A percentile compares a stretch with the other conserved stretches of the same genome.
These are phyloP conservation scores for Helicolenus hilgendorfi DNA, from an alignment of 2,797 vertebrate genomes.

Conservation along the genomic window DNA sequence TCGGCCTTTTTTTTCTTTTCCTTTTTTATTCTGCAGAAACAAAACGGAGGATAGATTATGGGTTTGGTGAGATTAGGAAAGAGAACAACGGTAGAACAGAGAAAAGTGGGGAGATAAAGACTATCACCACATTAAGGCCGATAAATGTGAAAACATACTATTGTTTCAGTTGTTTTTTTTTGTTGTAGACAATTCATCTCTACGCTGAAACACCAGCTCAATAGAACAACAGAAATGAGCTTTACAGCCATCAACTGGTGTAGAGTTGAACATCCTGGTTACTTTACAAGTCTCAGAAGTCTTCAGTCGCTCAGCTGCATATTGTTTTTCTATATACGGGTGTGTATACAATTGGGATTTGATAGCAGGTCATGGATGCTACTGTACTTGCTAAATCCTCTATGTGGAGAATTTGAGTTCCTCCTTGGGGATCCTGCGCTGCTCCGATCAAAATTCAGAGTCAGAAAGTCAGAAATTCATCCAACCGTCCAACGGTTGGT, in stretches of 20 bases:
- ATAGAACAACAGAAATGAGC: neutral
- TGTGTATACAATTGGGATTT: neutral
- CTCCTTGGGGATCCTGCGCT: neutral
- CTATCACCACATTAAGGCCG: neutral
- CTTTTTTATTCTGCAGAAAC: neutral
- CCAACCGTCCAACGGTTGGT: no score
- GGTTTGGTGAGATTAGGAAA: neutral
- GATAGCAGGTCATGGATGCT: neutral
- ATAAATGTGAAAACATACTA: neutral
- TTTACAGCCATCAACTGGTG: neutral
- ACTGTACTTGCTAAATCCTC: neutral
- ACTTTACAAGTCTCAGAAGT: neutral
- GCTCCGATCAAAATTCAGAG: no score
- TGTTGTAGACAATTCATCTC: neutral
- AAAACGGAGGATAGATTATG: neutral
- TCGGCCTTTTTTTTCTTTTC: neutral
- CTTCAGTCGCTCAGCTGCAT: neutral
- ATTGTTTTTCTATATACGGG: neutral
- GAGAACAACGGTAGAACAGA: slow-evolving; percentile 3
- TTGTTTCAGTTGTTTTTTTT: neutral
- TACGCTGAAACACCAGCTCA: neutral
- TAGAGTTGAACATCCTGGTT: neutral
- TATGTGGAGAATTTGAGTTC: neutral
- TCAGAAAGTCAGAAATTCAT: no score
- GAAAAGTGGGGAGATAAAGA: neutral